Percentiles rank a stretch among this genome's conserved stretches.
Evolutionary conservation across 2,888 invertebrate species (phyloP).

Genomic region (Eilema sororculum): DNA sequence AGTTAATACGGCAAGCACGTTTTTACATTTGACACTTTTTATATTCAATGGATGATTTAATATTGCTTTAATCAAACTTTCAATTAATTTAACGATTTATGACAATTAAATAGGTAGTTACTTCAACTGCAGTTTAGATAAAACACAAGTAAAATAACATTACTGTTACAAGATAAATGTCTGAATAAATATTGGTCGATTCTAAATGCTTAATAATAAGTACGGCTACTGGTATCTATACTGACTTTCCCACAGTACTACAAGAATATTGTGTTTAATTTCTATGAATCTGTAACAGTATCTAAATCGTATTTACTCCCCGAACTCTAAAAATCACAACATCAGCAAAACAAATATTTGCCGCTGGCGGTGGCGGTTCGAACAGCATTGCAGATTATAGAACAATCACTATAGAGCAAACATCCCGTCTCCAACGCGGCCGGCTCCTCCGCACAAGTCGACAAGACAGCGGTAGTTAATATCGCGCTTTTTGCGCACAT

Average conservation of each 20-base stretch:
- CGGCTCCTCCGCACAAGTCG: background rate
- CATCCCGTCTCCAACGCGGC: background rate
- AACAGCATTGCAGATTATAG: background rate
- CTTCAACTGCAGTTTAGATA: too few relatives aligned
- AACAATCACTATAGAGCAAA: background rate
- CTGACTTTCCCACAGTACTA: background rate
- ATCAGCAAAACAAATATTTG: background rate
- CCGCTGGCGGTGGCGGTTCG: background rate
- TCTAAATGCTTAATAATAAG: background rate
- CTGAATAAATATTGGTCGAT: background rate
- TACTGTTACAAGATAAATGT: background rate
- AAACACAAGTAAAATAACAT: too few relatives aligned
- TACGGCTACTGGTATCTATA: background rate
- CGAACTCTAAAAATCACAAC: background rate
- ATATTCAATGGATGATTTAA: too few relatives aligned
- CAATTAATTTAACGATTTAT: background rate
- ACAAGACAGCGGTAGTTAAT: conserved; percentile 28
- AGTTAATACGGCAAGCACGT: too few relatives aligned
- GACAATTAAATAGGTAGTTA: background rate
- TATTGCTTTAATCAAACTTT: too few relatives aligned
- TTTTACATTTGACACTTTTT: too few relatives aligned
- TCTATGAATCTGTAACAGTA: background rate
- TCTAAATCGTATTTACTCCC: background rate
- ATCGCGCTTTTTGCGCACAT: conserved; percentile 31
- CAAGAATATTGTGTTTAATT: background rate